Conservation (phyloP, 2,797 vertebrate species). For the Gallinago stenura region DNA sequence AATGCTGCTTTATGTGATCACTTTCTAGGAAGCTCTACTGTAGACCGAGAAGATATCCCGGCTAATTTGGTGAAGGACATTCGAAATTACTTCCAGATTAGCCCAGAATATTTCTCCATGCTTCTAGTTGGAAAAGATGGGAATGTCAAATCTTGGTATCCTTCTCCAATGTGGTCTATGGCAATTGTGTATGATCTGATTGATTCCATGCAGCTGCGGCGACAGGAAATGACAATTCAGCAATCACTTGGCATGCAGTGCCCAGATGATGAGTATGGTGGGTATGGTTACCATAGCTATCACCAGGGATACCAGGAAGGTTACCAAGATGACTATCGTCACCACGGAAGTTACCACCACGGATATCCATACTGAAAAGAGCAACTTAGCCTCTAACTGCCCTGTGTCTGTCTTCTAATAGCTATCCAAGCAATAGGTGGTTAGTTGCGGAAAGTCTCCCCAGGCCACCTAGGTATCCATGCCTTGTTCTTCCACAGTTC, state of each 20-base stretch:
- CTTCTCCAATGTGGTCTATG: conserved; percentile 99
- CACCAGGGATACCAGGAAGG: conserved; percentile 94
- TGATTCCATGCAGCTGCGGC: conserved; percentile 97
- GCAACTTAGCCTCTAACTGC: conserved; percentile 12
- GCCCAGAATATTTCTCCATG: conserved; percentile 98
- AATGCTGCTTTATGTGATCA: conserved; percentile 30
- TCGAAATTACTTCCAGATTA: conserved; percentile 98
- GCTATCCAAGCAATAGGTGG: conserved; percentile 48
- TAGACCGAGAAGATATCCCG: conserved; percentile 93
- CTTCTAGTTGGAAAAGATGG: conserved; percentile 97
- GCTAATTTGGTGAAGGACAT: conserved; percentile 93
- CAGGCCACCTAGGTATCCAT: conserved; percentile 11
- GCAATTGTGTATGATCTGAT: conserved; percentile 96
- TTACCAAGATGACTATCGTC: conserved; percentile 91
- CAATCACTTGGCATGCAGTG: conserved; percentile 98
- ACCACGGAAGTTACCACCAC: conserved; percentile 86
- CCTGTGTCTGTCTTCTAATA: conserved; percentile 1
- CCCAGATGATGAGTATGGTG: conserved; percentile 95
- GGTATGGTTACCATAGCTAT: conserved; percentile 94
- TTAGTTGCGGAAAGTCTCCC: conserved; percentile 33
- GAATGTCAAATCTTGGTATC: conserved; percentile 99
- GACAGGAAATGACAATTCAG: conserved; percentile 99
- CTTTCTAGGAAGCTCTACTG: conserved; percentile 89
- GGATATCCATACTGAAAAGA: conserved; percentile 91
- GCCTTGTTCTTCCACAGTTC: conserved; percentile 56